Evolutionary conservation across 2,113 vertebrate genomes (phyloP), one percentile per base, ranked within the genome.

Genomic region (Phycodurus eques): DNA sequence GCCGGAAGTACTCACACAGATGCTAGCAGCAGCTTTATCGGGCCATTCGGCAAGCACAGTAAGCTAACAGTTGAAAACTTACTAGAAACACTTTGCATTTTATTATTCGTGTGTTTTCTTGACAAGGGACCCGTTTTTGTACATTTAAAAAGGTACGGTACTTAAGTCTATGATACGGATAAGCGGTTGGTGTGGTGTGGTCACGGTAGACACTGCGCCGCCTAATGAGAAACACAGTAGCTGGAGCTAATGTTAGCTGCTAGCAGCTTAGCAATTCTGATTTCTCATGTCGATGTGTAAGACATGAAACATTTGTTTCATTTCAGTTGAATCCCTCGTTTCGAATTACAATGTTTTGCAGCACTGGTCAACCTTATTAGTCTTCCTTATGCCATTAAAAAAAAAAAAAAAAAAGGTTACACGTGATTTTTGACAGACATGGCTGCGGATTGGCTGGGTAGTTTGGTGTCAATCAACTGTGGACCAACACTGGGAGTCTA

Each of bases 381-480:
- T 22, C 11, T 66, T 27, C 2, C 8, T 27, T 46, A 42, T 46
- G 63, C 13, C 11, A 46, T 31, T 47, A 3, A 49, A 10, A 10
- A n/a, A 2, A 39, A 39, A 39, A 39, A 43, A 5, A n/a, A 12
- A 22, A 11, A 44, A 4, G 8, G 17, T 63, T 42, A 44, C 12
- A 8, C 12, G 20, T 46, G 12, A 31, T 20, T 27, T 43, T 66
- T 31, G 35, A n/a, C 43, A 85, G 80, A 73, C 62, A 98, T 98
- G 98, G 96, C 97, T 78, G 88, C 94, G 0, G 96, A 98, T 80
- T 99, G 98, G 96, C 89, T 99, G 12, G 98, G 96, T 53, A 97
- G 95, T 84, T 94, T 98, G 46, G 97, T 99, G 81, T 99, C 98
- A 0, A 97, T 99, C 71, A 98, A 96, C 74, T 99, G 98, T 71